Evolutionary conservation across 2,797 vertebrate species (phyloP).

Genomic region (Brotula barbata): DNA sequence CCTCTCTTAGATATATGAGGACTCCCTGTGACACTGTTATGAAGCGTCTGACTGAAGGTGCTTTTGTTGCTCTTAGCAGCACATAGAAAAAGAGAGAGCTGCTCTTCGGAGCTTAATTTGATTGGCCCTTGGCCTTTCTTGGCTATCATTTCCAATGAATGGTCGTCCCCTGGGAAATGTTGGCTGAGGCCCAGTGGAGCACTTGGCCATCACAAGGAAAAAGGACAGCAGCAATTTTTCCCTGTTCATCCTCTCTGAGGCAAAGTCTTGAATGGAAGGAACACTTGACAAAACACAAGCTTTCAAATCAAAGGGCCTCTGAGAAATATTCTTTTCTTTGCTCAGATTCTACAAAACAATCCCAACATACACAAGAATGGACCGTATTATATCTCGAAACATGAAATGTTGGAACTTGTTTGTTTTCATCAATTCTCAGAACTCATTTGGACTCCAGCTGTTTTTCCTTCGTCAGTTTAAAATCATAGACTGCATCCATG

Average conservation of each 20-base stretch:
- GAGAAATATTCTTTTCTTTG: not conserved
- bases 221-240: not conserved
- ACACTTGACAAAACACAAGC: constrained; percentile 14
- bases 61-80: not conserved
- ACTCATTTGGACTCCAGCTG: not conserved
- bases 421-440: not conserved
- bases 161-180: not conserved
- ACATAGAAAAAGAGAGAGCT: not conserved
- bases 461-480: not conserved
- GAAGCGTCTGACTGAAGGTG: not conserved
- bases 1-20: not conserved
- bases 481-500: too few relatives aligned
- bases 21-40: not conserved
- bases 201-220: constrained; percentile 5
- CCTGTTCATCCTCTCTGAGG: not conserved
- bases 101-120: not conserved
- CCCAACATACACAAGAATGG: not conserved
- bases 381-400: not conserved
- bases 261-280: constrained; percentile 5
- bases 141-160: constrained; percentile 18
- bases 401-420: not conserved
- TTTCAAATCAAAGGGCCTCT: not conserved
- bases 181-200: constrained; percentile 2
- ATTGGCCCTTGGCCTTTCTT: not conserved
- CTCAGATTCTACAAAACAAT: not conserved